Percentiles rank a stretch among this genome's conserved stretches.
These are phyloP conservation scores for Fulmarus glacialis DNA, from an alignment of 2,113 vertebrate species.

Conservation along the genomic window DNA sequence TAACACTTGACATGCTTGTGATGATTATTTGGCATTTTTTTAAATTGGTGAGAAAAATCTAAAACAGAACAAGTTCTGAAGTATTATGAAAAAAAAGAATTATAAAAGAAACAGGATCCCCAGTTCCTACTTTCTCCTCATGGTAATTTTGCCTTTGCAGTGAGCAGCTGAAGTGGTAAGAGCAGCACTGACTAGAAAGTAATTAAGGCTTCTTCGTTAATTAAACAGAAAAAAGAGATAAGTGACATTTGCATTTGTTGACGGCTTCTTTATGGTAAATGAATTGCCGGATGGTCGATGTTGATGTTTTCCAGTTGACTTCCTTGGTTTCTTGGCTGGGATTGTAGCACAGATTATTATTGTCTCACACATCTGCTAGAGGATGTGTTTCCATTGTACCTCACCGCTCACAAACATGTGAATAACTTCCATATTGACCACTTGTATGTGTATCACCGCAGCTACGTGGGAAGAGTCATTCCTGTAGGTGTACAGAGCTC, in stretches of 20 bases:
- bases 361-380: conserved; percentile 2
- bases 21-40: neutral
- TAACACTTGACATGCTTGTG: neutral
- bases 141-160: conserved; percentile 20
- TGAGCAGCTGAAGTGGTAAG: neutral
- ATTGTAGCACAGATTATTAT: neutral
- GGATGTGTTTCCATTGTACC: neutral
- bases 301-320: conserved; percentile 45
- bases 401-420: neutral
- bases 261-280: neutral
- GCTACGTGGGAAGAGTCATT: neutral
- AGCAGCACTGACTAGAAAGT: neutral
- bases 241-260: conserved; percentile 45
- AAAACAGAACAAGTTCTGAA: neutral
- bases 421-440: conserved; percentile 4
- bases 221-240: conserved; percentile 26
- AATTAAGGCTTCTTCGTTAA: conserved; percentile 50
- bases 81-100: neutral
- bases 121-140: neutral
- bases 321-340: conserved; percentile 37
- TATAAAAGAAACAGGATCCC: neutral
- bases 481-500: neutral
- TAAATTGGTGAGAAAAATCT: neutral
- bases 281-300: conserved; percentile 33
- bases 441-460: neutral